Evolutionary conservation across 2,888 invertebrate species (phyloP).

Genomic region (Drosophila macrothrix): DNA sequence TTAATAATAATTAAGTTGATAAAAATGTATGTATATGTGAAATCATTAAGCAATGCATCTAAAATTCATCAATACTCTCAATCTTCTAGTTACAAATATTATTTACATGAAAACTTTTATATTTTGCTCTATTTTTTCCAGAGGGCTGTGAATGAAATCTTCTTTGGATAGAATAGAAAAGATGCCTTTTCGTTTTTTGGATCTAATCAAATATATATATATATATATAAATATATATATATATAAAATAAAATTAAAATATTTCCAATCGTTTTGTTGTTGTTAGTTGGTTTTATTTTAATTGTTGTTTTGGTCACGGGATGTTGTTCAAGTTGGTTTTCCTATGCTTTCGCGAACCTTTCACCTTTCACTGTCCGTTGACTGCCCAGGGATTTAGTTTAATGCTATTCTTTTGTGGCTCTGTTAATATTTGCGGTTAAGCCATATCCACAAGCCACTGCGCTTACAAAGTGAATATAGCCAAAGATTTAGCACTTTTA

Average conservation of each 20-base stretch:
- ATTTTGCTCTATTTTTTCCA: not conserved
- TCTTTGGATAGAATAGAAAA: not conserved
- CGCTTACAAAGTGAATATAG: constrained; percentile 75
- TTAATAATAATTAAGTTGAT: not conserved
- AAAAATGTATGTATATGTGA: not conserved
- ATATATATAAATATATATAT: not conserved
- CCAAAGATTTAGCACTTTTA: constrained; percentile 81
- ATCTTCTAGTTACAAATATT: not conserved
- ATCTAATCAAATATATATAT: not conserved
- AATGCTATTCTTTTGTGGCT: constrained; percentile 62
- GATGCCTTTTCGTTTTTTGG: not conserved
- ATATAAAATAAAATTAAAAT: not conserved
- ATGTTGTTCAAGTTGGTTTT: constrained; percentile 70
- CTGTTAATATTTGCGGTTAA: constrained; percentile 62
- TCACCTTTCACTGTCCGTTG: constrained; percentile 30
- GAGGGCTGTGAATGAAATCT: not conserved
- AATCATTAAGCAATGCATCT: not conserved
- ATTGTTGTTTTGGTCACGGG: constrained; percentile 21
- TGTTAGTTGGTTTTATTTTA: constrained; percentile 16
- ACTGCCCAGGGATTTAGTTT: constrained; percentile 28
- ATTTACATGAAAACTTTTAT: not conserved
- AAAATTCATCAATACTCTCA: not conserved
- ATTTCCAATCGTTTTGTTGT: not conserved
- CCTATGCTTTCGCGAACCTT: constrained; percentile 59
- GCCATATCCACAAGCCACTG: constrained; percentile 46